Evolutionary conservation across 2,888 invertebrate species (phyloP).

Genomic region (Chaetoderma sp.): DNA sequence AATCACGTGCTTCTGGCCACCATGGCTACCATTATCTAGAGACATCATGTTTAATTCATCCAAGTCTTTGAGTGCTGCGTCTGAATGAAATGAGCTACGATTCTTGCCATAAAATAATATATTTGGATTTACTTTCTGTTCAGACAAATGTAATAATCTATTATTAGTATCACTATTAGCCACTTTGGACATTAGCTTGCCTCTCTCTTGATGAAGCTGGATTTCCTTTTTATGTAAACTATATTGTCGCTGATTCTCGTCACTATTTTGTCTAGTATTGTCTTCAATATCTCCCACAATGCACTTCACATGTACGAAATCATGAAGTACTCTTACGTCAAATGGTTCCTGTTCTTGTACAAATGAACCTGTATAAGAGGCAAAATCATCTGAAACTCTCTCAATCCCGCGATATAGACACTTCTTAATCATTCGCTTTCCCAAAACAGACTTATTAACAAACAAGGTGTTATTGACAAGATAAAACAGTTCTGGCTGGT

Average conservation of each 20-base stretch:
- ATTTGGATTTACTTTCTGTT: no score
- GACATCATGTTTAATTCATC: no score
- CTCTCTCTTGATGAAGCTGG: no score
- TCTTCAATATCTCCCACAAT: slow-evolving; percentile 28
- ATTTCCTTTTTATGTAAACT: no score
- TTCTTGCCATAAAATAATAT: no score
- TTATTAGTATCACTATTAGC: no score
- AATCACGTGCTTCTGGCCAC: no score
- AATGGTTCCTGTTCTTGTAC: slow-evolving; percentile 39
- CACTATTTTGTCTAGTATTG: slow-evolving; percentile 1
- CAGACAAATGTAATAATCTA: no score
- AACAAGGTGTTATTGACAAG: slow-evolving; percentile 38
- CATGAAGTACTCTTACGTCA: slow-evolving; percentile 44
- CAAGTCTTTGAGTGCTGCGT: no score
- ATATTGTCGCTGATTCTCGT: background rate
- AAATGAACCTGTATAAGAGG: slow-evolving; percentile 40
- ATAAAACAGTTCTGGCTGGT: slow-evolving; percentile 43
- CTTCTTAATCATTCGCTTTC: slow-evolving; percentile 39
- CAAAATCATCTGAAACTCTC: slow-evolving; percentile 43
- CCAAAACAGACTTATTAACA: slow-evolving; percentile 40
- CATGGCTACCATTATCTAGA: no score
- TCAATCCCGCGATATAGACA: slow-evolving; percentile 48
- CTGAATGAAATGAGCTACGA: no score
- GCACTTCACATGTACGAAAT: slow-evolving; percentile 53
- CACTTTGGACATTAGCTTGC: no score